phyloP scores from a whole-genome alignment of 2,113 vertebrate genomes.

The Meleagris gallopavo region DNA sequence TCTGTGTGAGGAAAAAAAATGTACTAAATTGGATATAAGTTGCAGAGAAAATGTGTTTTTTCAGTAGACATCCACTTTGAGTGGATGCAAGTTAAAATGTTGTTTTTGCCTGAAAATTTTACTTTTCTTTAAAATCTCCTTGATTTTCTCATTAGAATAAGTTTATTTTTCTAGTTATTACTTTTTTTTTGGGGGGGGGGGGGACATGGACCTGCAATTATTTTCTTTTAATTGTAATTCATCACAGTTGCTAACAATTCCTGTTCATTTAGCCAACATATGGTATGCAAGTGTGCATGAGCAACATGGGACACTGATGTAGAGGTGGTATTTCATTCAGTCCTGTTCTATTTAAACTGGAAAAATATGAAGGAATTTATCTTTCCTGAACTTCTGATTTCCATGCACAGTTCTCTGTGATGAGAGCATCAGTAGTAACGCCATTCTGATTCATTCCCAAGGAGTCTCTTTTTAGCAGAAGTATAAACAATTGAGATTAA shows the following conservation, averaged over 20 bases:
- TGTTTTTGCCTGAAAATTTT: not conserved
- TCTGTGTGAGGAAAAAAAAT: not conserved
- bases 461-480: not conserved
- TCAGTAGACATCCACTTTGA: not conserved
- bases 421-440: not conserved
- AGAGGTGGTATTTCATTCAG: not conserved
- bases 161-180: not conserved
- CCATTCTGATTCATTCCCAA: not conserved
- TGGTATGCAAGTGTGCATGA: fast-evolving
- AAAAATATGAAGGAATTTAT: not conserved
- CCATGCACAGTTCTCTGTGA: not conserved
- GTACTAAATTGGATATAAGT: fast-evolving
- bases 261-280: not conserved
- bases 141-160: not conserved
- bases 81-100: not conserved
- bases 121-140: not conserved
- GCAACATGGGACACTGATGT: not conserved
- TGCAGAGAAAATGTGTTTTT: not conserved
- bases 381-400: not conserved
- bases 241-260: not conserved
- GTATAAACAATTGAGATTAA: not conserved
- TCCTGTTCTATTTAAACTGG: not conserved
- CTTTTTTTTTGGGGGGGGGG: too few relatives aligned
- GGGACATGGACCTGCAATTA: not conserved
- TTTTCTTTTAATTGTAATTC: not conserved